Conservation (phyloP, 1,140 invertebrate genomes). For the Sesamia nonagrioides region DNA sequence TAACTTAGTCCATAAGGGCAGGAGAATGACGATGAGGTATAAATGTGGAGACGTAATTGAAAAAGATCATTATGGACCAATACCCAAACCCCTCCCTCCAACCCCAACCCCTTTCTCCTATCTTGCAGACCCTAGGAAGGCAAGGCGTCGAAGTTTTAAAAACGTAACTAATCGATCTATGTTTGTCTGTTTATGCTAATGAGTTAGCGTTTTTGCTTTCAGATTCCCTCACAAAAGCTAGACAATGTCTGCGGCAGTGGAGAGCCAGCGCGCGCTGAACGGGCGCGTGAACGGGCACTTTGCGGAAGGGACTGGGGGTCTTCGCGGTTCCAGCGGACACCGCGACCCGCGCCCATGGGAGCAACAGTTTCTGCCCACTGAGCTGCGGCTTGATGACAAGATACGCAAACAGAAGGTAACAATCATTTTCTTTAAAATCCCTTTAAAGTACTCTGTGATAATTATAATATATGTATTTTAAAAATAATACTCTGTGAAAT, state of each 20-base stretch:
- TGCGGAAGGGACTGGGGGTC: conserved; percentile 41
- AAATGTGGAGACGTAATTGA: too few species aligned
- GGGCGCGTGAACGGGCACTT: conserved; percentile 58
- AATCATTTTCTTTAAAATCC: background rate
- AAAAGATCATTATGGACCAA: too few species aligned
- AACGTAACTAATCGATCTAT: too few species aligned
- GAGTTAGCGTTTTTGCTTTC: background rate
- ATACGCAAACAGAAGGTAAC: conserved; percentile 71
- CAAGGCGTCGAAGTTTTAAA: too few species aligned
- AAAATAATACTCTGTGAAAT: too few species aligned
- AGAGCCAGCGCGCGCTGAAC: conserved; percentile 52
- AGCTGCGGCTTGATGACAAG: conserved; percentile 69
- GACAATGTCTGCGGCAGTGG: conserved; percentile 65
- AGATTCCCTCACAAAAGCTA: background rate
- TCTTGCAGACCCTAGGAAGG: too few species aligned
- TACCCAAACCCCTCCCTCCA: too few species aligned
- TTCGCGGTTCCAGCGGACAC: conserved; percentile 39
- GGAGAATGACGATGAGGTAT: too few species aligned
- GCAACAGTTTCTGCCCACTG: conserved; percentile 72
- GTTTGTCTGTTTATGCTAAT: background rate
- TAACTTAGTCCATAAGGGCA: too few species aligned
- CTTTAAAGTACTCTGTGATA: too few species aligned
- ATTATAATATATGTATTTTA: too few species aligned
- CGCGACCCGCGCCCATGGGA: conserved; percentile 61
- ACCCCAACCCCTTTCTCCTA: too few species aligned